phyloP scores from a whole-genome alignment of 2,797 vertebrate species.

The Sebastes aleutianus region DNA sequence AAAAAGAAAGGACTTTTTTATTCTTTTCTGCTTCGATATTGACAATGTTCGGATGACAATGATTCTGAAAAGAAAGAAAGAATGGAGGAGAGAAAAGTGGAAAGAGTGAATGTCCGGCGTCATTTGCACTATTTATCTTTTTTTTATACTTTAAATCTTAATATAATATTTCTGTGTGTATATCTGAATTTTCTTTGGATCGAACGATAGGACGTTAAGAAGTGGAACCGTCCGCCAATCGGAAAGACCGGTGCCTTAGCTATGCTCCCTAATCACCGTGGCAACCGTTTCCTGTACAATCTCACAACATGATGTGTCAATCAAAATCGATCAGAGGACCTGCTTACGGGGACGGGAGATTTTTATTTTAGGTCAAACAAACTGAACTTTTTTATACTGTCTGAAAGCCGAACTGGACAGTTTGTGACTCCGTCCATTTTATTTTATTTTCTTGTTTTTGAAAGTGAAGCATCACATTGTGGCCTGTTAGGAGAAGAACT shows the following conservation, averaged over 20 bases:
- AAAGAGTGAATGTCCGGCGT: slow-evolving; percentile 62
- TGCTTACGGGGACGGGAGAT: not conserved
- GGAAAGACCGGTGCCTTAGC: slow-evolving; percentile 52
- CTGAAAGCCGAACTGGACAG: not conserved
- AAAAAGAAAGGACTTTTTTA: slow-evolving; percentile 43
- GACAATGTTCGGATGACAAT: slow-evolving; percentile 44
- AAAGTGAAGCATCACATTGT: not conserved
- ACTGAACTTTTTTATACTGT: not conserved
- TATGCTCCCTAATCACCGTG: slow-evolving; percentile 12
- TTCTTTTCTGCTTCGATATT: slow-evolving; percentile 32
- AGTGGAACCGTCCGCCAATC: slow-evolving; percentile 41
- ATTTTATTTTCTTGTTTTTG: not conserved
- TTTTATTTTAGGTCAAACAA: slow-evolving; percentile 2
- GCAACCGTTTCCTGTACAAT: slow-evolving; percentile 13
- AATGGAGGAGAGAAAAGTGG: slow-evolving; percentile 23
- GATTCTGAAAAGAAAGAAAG: slow-evolving; percentile 14
- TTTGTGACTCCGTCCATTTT: not conserved
- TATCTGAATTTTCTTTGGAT: slow-evolving; percentile 36
- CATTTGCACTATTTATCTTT: slow-evolving; percentile 82
- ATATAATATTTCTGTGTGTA: slow-evolving; percentile 51
- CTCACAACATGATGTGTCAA: slow-evolving; percentile 22
- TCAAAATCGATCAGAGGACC: slow-evolving; percentile 29
- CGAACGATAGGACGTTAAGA: slow-evolving; percentile 36
- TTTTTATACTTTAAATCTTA: slow-evolving; percentile 53
- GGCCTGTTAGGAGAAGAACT: slow-evolving; percentile 13